Conservation (phyloP, 1,140 invertebrate species). For the Parapsyche elsis region DNA sequence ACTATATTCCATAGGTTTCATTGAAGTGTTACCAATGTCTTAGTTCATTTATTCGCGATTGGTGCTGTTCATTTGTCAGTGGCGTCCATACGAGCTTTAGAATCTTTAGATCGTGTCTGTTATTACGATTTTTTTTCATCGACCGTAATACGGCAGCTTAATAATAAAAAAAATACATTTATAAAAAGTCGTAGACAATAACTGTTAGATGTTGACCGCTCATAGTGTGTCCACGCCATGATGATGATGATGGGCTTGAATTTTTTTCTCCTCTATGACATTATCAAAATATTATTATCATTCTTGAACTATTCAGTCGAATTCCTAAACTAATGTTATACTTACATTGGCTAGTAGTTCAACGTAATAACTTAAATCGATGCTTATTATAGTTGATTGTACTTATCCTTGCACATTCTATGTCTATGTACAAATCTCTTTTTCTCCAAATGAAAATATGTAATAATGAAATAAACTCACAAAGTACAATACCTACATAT, state of each 20-base stretch:
- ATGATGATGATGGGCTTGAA: too few species aligned
- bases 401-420: too few species aligned
- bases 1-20: not conserved
- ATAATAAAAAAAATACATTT: not conserved
- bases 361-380: too few species aligned
- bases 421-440: too few species aligned
- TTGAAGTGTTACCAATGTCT: not conserved
- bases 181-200: constrained; percentile 1
- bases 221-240: not conserved
- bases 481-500: not conserved
- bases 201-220: not conserved
- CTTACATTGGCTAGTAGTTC: not conserved
- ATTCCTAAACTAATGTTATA: not conserved
- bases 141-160: constrained; percentile 14
- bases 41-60: not conserved
- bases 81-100: not conserved
- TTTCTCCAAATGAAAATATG: too few species aligned
- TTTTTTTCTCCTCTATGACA: too few species aligned
- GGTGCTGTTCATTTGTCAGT: not conserved
- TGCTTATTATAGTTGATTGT: too few species aligned
- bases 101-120: constrained; percentile 16
- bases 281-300: too few species aligned
- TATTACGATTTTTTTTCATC: not conserved
- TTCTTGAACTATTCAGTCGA: not conserved
- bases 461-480: not conserved